Percentiles rank a stretch among this genome's conserved stretches.
These are phyloP conservation scores for Anguilla rostrata DNA, from an alignment of 2,113 vertebrate genomes.

Conservation along the genomic window DNA sequence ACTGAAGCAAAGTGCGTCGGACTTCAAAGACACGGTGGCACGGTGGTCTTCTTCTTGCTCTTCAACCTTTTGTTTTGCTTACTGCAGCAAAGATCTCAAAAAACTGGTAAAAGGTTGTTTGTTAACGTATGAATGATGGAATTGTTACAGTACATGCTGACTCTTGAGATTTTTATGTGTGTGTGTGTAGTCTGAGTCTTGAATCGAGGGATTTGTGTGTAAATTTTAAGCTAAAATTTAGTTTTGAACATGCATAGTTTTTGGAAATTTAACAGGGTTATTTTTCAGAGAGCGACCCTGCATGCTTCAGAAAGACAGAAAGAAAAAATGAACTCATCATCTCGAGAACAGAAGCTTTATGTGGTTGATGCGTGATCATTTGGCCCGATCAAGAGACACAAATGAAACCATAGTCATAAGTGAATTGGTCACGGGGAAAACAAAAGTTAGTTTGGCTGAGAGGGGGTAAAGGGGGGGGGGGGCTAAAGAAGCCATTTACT, in stretches of 20 bases:
- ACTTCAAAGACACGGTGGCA: neutral
- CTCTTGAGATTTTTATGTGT: too few species aligned
- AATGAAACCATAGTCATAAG: neutral
- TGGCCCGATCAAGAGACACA: neutral
- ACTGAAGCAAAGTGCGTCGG: neutral
- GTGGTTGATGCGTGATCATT: neutral
- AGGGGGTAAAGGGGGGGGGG: neutral
- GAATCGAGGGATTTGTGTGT: neutral
- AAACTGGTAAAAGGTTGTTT: neutral
- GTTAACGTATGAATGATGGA: too few species aligned
- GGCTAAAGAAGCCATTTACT: neutral
- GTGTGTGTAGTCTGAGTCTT: neutral
- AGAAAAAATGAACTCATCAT: too few species aligned
- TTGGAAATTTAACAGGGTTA: neutral
- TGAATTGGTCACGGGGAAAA: neutral
- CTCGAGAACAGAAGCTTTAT: too few species aligned
- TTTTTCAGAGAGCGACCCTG: too few species aligned
- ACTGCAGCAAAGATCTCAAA: neutral
- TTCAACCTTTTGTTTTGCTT: neutral
- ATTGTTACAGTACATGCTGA: too few species aligned
- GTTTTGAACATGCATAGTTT: neutral
- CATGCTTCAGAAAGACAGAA: too few species aligned
- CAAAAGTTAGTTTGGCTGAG: neutral
- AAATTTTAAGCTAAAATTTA: too few species aligned
- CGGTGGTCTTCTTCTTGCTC: neutral